A percentile compares a stretch with the other conserved stretches of the same genome.
Conservation (phyloP, 2,113 vertebrate species). For the Edolisoma coerulescens region DNA sequence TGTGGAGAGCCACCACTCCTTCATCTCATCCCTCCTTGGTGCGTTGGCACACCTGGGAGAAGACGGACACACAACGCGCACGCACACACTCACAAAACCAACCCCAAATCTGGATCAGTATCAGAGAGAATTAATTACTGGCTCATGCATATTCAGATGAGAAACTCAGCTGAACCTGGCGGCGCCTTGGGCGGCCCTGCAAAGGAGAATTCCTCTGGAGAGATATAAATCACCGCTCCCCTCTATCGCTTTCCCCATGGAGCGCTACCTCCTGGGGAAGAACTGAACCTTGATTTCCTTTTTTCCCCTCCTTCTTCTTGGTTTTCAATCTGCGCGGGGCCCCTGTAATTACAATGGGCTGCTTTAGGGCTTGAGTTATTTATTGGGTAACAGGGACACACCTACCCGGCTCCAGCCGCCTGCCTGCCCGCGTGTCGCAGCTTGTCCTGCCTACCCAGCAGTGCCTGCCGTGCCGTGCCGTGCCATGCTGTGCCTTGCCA, state of each 20-base stretch:
- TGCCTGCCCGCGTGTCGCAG: not conserved
- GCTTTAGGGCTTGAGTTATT: constrained; percentile 55
- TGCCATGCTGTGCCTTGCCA: not conserved
- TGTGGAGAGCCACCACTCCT: not conserved
- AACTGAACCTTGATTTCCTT: constrained; percentile 46
- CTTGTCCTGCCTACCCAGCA: constrained; percentile 7
- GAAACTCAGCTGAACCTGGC: constrained; percentile 60
- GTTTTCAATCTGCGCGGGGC: constrained; percentile 44
- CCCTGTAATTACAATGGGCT: constrained; percentile 55
- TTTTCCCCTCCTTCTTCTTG: constrained; percentile 11
- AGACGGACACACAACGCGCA: not conserved
- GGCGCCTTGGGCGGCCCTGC: constrained; percentile 21
- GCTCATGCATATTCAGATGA: constrained; percentile 58
- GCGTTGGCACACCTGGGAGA: not conserved
- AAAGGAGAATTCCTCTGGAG: constrained; percentile 45
- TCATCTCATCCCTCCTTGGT: not conserved
- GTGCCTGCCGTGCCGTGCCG: not conserved
- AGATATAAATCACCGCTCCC: constrained; percentile 40
- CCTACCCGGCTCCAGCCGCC: constrained; percentile 16
- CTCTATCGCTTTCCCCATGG: not conserved
- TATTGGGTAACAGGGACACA: constrained; percentile 57
- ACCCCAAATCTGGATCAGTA: constrained; percentile 52
- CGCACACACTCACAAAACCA: not conserved
- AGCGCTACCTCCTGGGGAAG: constrained; percentile 38
- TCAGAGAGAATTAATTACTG: constrained; percentile 67